Evolutionary conservation across 1,140 invertebrate genomes (phyloP).

Genomic region (Sycophila sp.): DNA sequence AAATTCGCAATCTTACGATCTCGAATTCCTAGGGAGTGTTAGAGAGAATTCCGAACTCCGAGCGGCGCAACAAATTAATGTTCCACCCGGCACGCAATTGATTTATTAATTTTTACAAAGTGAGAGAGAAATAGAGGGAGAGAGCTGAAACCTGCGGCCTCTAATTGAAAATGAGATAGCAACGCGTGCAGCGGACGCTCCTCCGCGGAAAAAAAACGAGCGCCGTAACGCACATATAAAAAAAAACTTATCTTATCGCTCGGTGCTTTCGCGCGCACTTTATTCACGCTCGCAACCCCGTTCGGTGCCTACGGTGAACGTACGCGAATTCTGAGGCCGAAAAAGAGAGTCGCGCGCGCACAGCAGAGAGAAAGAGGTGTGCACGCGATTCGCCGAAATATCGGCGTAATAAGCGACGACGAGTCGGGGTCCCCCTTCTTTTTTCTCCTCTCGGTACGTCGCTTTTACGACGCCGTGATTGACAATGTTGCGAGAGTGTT

Average conservation of each 20-base stretch:
- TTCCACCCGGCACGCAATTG: background rate
- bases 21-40: background rate
- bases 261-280: background rate
- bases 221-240: background rate
- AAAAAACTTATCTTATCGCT: background rate
- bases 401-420: background rate
- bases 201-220: background rate
- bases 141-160: background rate
- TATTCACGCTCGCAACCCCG: background rate
- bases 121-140: background rate
- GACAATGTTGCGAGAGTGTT: no score
- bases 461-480: no score
- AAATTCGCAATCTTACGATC: background rate
- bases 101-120: conserved; percentile 4
- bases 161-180: background rate
- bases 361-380: background rate
- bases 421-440: background rate
- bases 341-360: background rate
- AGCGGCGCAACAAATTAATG: no score
- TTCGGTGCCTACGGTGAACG: background rate
- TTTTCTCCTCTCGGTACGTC: background rate
- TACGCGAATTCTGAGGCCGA: background rate
- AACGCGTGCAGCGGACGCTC: no score
- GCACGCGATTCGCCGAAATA: background rate
- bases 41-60: no score